These are phyloP conservation scores for Ficedula albicollis DNA, from an alignment of 2,797 vertebrate genomes.

Conservation along the genomic window DNA sequence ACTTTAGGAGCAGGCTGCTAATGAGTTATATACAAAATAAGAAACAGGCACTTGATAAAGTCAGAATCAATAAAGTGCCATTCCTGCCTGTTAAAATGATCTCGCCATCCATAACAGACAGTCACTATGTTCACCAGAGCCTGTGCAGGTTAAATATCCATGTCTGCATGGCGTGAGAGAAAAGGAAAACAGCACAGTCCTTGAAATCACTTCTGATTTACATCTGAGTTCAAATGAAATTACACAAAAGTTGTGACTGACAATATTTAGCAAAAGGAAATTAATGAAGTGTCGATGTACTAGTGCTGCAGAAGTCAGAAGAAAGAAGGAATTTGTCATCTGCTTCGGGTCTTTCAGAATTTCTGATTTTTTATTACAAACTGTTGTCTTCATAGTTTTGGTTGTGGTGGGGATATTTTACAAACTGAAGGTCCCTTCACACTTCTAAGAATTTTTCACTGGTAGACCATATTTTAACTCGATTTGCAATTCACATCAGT, in stretches of 20 bases:
- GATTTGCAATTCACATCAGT: not conserved
- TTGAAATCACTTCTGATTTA: not conserved
- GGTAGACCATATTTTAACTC: not conserved
- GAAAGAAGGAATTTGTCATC: not conserved
- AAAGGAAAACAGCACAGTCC: not conserved
- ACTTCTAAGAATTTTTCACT: not conserved
- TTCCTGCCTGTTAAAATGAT: conserved; percentile 41
- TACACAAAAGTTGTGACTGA: not conserved
- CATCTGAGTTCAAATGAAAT: not conserved
- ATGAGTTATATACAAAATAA: conserved; percentile 44
- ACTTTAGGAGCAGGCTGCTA: conserved; percentile 37
- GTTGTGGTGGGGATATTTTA: not conserved
- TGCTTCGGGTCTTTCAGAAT: not conserved
- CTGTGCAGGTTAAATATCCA: not conserved
- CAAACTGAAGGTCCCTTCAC: not conserved
- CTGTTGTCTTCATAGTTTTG: not conserved
- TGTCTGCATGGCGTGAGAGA: not conserved
- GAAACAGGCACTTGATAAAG: conserved; percentile 45
- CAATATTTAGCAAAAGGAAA: not conserved
- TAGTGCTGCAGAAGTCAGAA: not conserved
- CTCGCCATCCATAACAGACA: not conserved
- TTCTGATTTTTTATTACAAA: not conserved
- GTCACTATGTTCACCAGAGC: not conserved
- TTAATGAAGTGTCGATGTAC: rapidly evolving
- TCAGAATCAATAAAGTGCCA: conserved; percentile 18